Percentiles rank a stretch among this genome's conserved stretches.
Conservation (phyloP, 1,140 invertebrate species). For the Helicoverpa armigera region DNA sequence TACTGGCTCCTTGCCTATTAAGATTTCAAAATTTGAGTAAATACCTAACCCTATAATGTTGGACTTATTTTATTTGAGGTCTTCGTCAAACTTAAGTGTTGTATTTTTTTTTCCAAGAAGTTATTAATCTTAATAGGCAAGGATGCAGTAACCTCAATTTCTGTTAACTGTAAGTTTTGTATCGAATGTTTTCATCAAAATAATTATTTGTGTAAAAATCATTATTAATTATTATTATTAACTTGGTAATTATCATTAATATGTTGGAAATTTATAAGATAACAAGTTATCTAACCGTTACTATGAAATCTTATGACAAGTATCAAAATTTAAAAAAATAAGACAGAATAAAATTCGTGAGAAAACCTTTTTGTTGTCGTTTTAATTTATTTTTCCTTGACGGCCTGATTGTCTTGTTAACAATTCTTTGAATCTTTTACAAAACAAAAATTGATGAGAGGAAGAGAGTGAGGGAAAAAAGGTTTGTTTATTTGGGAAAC, state of each 20-base stretch:
- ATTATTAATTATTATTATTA: slow-evolving; percentile 41
- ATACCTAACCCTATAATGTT: background rate
- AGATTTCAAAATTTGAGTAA: background rate
- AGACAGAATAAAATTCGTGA: slow-evolving; percentile 80
- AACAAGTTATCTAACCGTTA: slow-evolving; percentile 80
- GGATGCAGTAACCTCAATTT: background rate
- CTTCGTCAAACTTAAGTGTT: background rate
- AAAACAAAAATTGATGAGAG: no score
- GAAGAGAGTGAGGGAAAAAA: no score
- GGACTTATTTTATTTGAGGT: background rate
- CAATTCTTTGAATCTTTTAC: no score
- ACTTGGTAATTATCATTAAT: slow-evolving; percentile 56
- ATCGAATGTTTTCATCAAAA: slow-evolving; percentile 27
- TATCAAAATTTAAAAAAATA: slow-evolving; percentile 79
- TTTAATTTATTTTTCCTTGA: slow-evolving; percentile 16
- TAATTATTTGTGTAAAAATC: slow-evolving; percentile 52
- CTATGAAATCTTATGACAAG: slow-evolving; percentile 82
- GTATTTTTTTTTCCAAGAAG: background rate
- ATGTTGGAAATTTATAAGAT: slow-evolving; percentile 70
- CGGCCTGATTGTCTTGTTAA: no score
- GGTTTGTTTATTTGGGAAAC: no score
- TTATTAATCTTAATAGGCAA: slow-evolving; percentile 9
- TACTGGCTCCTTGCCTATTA: background rate
- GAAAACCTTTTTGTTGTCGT: slow-evolving; percentile 49
- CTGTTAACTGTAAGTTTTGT: slow-evolving; percentile 42